Percentiles rank a stretch among this genome's conserved stretches.
These are phyloP conservation scores for Embiotoca jacksoni DNA, from an alignment of 2,113 vertebrate genomes.

Conservation along the genomic window DNA sequence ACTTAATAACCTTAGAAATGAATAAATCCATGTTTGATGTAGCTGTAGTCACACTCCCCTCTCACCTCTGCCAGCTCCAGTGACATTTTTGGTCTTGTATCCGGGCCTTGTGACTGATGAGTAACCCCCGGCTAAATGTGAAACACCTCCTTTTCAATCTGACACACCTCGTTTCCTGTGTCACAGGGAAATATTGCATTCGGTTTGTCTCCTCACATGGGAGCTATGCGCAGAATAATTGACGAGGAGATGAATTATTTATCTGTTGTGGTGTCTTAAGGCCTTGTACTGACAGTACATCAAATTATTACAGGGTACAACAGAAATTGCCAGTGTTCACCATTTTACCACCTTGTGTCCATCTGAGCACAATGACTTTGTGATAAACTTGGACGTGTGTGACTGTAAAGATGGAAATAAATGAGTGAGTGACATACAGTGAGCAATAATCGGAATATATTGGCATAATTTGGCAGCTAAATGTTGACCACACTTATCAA, in stretches of 20 bases:
- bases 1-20: slow-evolving; percentile 26
- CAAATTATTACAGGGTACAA: slow-evolving; percentile 2
- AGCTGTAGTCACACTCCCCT: slow-evolving; percentile 10
- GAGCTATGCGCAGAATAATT: slow-evolving; percentile 47
- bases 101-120: slow-evolving; percentile 43
- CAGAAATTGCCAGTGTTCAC: not conserved
- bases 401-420: not conserved
- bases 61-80: slow-evolving; percentile 11
- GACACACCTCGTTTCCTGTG: slow-evolving; percentile 40
- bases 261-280: slow-evolving; percentile 30
- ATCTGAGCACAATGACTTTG: not conserved
- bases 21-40: slow-evolving; percentile 49
- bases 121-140: slow-evolving; percentile 46
- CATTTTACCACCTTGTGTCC: not conserved
- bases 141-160: slow-evolving; percentile 40
- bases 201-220: slow-evolving; percentile 14
- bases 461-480: not conserved
- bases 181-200: slow-evolving; percentile 42
- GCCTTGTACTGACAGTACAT: not conserved
- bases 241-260: slow-evolving; percentile 44
- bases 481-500: not conserved
- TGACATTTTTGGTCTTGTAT: slow-evolving; percentile 3
- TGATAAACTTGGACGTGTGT: not conserved
- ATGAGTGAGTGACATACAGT: not conserved
- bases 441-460: not conserved